Conservation (phyloP, 2,797 vertebrate species). For the Lithobates pipiens region DNA sequence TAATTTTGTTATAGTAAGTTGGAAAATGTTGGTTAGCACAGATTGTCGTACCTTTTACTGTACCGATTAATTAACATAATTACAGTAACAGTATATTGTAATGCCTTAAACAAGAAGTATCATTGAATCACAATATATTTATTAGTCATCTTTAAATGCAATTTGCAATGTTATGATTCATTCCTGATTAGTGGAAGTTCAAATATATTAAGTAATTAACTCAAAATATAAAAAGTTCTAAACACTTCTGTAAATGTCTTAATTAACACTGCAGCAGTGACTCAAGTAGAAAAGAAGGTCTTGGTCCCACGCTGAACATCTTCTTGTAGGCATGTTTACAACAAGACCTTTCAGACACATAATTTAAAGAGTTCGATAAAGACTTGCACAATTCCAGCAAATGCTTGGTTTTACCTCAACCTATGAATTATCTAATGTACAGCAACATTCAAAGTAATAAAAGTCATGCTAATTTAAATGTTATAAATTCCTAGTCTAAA, state of each 20-base stretch:
- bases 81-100: slow-evolving; percentile 46
- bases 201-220: slow-evolving; percentile 49
- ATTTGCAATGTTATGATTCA: slow-evolving; percentile 55
- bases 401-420: not conserved
- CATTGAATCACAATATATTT: slow-evolving; percentile 52
- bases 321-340: slow-evolving; percentile 31
- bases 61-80: slow-evolving; percentile 56
- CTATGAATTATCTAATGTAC: not conserved
- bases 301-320: slow-evolving; percentile 18
- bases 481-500: not conserved
- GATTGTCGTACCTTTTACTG: slow-evolving; percentile 39
- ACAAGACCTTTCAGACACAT: not conserved
- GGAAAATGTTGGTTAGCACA: slow-evolving; percentile 52
- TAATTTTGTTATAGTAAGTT: slow-evolving; percentile 50
- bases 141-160: slow-evolving; percentile 49
- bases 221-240: slow-evolving; percentile 36
- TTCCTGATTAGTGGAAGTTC: slow-evolving; percentile 47
- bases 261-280: slow-evolving; percentile 44
- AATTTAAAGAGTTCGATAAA: slow-evolving; percentile 1
- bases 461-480: not conserved
- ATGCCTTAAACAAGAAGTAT: slow-evolving; percentile 54
- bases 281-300: slow-evolving; percentile 28
- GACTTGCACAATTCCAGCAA: not conserved
- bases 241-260: slow-evolving; percentile 45
- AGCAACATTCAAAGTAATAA: not conserved